phyloP scores from a whole-genome alignment of 2,888 invertebrate genomes.

The Melinaea marsaeus region DNA sequence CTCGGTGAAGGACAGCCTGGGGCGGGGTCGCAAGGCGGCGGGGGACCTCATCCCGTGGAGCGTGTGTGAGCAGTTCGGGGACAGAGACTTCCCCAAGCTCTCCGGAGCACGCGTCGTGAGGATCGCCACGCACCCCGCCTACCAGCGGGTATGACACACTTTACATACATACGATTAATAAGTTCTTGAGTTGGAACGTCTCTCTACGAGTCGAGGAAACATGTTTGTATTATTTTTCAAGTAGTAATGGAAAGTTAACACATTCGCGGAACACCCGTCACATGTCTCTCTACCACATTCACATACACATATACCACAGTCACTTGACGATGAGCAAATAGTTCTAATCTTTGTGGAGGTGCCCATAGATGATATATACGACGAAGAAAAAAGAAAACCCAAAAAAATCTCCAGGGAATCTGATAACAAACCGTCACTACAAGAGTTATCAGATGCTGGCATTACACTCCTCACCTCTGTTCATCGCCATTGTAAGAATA shows the following conservation, averaged over 20 bases:
- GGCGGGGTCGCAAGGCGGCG: conserved; percentile 92
- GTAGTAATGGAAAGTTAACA: no score
- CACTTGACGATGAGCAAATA: no score
- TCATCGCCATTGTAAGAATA: not conserved
- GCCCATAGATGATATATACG: no score
- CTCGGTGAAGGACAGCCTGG: conserved; percentile 86
- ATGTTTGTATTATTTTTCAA: no score
- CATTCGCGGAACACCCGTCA: no score
- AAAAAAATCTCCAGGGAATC: not conserved
- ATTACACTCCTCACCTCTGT: not conserved
- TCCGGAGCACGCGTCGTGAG: conserved; percentile 94
- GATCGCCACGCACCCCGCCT: conserved; percentile 98
- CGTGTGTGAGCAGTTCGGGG: conserved; percentile 96
- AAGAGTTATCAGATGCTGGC: not conserved
- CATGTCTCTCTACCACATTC: no score
- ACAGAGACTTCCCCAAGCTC: conserved; percentile 93
- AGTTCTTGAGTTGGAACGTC: not conserved
- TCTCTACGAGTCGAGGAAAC: no score
- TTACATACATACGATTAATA: not conserved
- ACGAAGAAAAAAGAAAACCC: not conserved
- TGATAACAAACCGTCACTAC: not conserved
- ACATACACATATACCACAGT: no score
- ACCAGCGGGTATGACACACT: conserved; percentile 83
- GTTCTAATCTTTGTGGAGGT: no score
- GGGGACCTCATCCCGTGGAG: conserved; percentile 99